A percentile compares a stretch with the other conserved stretches of the same genome.
Conservation (phyloP, 64 coral and sea anemone genomes). For the Cladopsammia gracilis region DNA sequence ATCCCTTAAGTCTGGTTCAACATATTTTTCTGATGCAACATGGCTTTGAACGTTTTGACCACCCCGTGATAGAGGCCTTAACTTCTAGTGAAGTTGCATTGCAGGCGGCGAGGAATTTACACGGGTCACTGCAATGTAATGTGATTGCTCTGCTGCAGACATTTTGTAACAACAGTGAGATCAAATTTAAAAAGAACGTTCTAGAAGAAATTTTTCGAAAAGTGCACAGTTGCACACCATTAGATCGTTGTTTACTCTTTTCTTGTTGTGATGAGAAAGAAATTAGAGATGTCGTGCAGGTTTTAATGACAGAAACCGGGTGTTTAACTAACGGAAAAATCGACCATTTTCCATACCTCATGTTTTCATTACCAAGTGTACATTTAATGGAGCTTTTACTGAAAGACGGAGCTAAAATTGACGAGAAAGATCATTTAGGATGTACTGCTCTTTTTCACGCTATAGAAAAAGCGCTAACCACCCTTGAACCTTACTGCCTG, state of each 20-base stretch:
- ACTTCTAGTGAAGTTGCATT: background rate
- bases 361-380: slow-evolving; percentile 1
- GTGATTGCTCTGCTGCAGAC: background rate
- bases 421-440: slow-evolving; percentile 1
- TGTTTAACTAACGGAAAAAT: background rate
- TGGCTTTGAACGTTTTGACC: background rate
- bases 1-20: background rate
- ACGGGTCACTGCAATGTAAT: background rate
- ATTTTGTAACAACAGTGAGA: background rate
- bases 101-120: background rate
- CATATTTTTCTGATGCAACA: background rate
- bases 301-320: background rate
- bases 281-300: background rate
- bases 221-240: background rate
- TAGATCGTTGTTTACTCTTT: background rate
- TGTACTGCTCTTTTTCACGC: background rate
- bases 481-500: background rate
- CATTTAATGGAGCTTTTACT: background rate
- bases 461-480: background rate
- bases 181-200: background rate
- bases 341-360: background rate
- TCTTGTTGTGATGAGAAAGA: background rate
- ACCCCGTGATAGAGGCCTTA: background rate
- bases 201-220: background rate
- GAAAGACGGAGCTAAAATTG: background rate